Evolutionary conservation across 2,888 invertebrate genomes (phyloP), one percentile per base, ranked within the genome.

Genomic region (Theretra japonica): DNA sequence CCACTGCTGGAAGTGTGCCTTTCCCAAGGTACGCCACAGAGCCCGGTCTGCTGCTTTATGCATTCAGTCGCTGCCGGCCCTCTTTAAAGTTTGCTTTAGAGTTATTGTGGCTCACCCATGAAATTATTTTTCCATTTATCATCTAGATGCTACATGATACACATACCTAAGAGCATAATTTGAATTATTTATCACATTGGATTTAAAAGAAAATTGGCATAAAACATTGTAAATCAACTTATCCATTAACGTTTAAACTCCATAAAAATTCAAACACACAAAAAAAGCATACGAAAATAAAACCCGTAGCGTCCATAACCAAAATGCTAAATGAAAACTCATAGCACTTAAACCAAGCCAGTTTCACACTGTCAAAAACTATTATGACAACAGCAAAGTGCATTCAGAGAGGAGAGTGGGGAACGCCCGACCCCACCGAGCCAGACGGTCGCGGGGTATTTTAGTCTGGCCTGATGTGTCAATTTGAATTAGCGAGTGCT

Each of bases 381-480:
- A 89, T 90, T 90, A 90, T 89, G 86, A 86, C 86, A 86, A 86
- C 83, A 85, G 79, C 77, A 79, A 83, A 83, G 70, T 83, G 85
- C 83, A 83, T 86, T 84, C 80, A 75, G 77, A 74, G 76, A 77
- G 48, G 77, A 77, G 73, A 77, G 82, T 84, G 86, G 83, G 82
- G 71, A 73, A 70, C 81, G 75, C 81, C 77, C 74, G 48, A 81
- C 80, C 78, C 76, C 80, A 69, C 77, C 70, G 78, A 77, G 83
- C 84, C 90, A 89, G 92, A 88, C 91, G 83, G 87, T 77, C 79
- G 82, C 75, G 73, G 76, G 81, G 81, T 94, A 94, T 94, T 94
- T 94, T 84, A 80, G 94, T 91, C 91, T 90, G 93, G 89, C 92
- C 92, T 90, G 90, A 94, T 92, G 83, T 92, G 94, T 90, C 94